phyloP scores from a whole-genome alignment of 2,888 invertebrate genomes.

The Anorthoa munda region DNA sequence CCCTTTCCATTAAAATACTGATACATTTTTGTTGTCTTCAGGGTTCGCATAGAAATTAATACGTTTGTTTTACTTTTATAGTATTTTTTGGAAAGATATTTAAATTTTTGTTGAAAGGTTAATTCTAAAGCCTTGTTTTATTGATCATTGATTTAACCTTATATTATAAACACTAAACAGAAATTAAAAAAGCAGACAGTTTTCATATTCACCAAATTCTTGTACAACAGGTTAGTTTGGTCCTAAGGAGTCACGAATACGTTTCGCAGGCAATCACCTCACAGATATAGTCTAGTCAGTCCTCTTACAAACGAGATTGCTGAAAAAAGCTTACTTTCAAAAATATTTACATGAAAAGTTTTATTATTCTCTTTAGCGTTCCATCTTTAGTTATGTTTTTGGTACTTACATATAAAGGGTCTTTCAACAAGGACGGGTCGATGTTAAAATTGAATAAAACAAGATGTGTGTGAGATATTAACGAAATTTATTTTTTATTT shows the following conservation, averaged over 20 bases:
- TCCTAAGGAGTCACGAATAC: neutral
- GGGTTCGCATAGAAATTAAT: neutral
- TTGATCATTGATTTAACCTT: neutral
- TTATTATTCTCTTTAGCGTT: neutral
- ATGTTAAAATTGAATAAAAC: no score
- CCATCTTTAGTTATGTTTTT: no score
- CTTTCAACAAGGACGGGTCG: no score
- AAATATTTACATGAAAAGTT: conserved; percentile 6
- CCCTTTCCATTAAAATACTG: conserved; percentile 8
- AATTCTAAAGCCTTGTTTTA: neutral
- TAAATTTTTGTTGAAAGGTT: neutral
- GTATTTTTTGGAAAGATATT: no score
- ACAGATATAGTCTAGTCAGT: conserved; percentile 9
- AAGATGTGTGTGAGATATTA: no score
- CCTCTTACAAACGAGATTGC: neutral
- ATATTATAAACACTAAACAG: no score
- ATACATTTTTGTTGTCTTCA: conserved; percentile 11
- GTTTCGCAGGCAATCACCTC: conserved; percentile 20
- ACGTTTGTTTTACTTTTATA: no score
- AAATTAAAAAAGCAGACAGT: neutral
- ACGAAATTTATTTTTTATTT: no score
- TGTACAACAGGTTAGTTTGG: neutral
- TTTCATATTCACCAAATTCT: neutral
- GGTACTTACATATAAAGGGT: no score
- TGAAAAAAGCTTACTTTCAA: neutral